Conservation (phyloP, 1,140 invertebrate genomes). For the Procambarus clarkii region DNA sequence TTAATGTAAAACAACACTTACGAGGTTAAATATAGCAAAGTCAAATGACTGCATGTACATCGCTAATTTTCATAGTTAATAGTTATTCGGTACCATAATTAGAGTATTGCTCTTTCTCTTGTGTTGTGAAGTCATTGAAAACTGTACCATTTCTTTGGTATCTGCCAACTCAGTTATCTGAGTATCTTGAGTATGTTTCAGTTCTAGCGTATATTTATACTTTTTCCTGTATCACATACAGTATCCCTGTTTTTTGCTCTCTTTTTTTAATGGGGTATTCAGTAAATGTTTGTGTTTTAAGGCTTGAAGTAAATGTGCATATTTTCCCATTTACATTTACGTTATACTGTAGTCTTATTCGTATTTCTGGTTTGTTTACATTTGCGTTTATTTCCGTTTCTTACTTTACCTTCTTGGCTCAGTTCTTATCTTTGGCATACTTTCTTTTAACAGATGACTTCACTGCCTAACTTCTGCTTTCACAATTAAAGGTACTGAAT, state of each 20-base stretch:
- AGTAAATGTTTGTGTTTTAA: background rate
- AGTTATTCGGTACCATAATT: background rate
- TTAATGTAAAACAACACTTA: background rate
- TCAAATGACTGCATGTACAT: background rate
- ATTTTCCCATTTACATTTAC: background rate
- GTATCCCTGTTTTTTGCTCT: background rate
- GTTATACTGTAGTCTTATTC: background rate
- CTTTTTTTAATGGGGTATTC: background rate
- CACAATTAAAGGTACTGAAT: constrained; percentile 16
- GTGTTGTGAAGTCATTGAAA: background rate
- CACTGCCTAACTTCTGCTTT: constrained; percentile 34
- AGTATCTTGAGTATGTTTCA: background rate
- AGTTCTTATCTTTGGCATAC: constrained; percentile 21
- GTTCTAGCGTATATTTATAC: background rate
- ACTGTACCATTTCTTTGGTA: constrained; percentile 1
- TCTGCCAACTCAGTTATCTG: constrained; percentile 34
- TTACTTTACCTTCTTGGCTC: background rate
- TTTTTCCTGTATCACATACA: background rate
- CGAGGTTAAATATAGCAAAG: background rate
- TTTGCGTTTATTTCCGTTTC: background rate
- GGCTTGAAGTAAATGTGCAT: background rate
- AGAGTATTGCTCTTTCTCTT: background rate
- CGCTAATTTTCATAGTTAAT: background rate
- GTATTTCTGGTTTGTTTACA: background rate
- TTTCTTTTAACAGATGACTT: constrained; percentile 32